Percentiles rank a stretch among this genome's conserved stretches.
Evolutionary conservation across 2,888 invertebrate genomes (phyloP).

Genomic region (Brenthis daphne): DNA sequence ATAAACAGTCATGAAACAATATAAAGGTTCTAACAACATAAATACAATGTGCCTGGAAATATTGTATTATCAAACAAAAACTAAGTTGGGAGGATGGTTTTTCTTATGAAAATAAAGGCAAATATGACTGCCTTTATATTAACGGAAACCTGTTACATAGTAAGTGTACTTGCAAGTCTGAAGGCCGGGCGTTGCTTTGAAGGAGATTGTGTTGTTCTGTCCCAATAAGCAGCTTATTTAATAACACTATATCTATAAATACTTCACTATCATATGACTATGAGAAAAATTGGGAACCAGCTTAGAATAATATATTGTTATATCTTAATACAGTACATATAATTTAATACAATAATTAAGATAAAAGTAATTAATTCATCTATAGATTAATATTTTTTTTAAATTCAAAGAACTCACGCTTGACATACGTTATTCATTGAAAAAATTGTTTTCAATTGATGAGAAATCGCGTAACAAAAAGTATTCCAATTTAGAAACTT

Average conservation of each 20-base stretch:
- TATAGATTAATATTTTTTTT: too few relatives aligned
- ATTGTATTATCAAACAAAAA: background rate
- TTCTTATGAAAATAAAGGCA: background rate
- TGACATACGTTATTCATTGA: too few relatives aligned
- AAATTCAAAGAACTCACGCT: too few relatives aligned
- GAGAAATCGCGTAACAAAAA: too few relatives aligned
- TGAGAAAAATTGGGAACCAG: constrained; percentile 25
- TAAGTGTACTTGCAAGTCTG: constrained; percentile 32
- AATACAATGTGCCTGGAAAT: background rate
- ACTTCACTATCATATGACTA: constrained; percentile 19
- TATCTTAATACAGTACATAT: too few relatives aligned
- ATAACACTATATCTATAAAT: constrained; percentile 28
- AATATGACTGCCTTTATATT: background rate
- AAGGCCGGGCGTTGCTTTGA: constrained; percentile 45
- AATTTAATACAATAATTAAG: too few relatives aligned
- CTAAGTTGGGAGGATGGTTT: too few relatives aligned
- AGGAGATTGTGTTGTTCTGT: constrained; percentile 42
- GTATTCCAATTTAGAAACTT: too few relatives aligned
- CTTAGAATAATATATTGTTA: background rate
- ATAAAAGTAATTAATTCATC: too few relatives aligned
- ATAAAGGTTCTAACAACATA: too few relatives aligned
- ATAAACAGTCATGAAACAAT: too few relatives aligned
- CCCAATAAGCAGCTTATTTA: constrained; percentile 38
- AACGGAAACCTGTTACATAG: constrained; percentile 31
- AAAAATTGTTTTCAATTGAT: too few relatives aligned